A percentile compares a stretch with the other conserved stretches of the same genome.
Evolutionary conservation across 2,797 vertebrate genomes (phyloP).

Genomic region (Amniataba percoides): DNA sequence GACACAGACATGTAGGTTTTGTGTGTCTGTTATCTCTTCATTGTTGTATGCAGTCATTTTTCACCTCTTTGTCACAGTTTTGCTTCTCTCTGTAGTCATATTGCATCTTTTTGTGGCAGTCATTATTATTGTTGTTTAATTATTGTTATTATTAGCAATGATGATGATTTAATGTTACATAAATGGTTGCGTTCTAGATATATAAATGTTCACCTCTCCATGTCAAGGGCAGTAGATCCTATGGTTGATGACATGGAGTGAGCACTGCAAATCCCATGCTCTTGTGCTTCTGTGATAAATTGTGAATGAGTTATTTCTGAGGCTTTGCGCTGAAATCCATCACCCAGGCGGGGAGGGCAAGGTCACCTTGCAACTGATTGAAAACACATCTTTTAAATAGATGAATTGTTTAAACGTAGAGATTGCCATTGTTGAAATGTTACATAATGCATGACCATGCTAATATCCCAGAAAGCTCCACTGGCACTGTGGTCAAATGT

Average conservation of each 20-base stretch:
- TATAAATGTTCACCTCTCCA: slow-evolving; percentile 16
- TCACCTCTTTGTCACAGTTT: background rate
- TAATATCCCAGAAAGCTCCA: slow-evolving; percentile 6
- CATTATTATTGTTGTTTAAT: background rate
- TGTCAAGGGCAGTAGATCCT: slow-evolving; percentile 26
- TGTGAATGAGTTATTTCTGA: slow-evolving; percentile 43
- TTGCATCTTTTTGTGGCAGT: background rate
- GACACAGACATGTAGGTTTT: background rate
- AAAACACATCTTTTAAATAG: slow-evolving; percentile 34
- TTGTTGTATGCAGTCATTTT: too few species aligned
- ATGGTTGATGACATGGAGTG: background rate
- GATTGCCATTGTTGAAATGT: slow-evolving; percentile 17
- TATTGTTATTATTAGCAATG: background rate
- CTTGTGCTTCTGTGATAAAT: slow-evolving; percentile 26
- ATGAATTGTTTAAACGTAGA: slow-evolving; percentile 45
- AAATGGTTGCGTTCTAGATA: background rate
- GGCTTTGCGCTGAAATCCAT: slow-evolving; percentile 51
- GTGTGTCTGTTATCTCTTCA: too few species aligned
- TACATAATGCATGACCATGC: slow-evolving; percentile 39
- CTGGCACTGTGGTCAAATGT: slow-evolving; percentile 12
- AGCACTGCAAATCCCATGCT: background rate
- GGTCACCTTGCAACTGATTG: slow-evolving; percentile 61
- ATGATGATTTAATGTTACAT: slow-evolving; percentile 3
- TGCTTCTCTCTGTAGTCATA: background rate
- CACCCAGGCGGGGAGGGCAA: slow-evolving; percentile 34